Conservation (phyloP, 1,140 invertebrate species). For the Epicauta chinensis region DNA sequence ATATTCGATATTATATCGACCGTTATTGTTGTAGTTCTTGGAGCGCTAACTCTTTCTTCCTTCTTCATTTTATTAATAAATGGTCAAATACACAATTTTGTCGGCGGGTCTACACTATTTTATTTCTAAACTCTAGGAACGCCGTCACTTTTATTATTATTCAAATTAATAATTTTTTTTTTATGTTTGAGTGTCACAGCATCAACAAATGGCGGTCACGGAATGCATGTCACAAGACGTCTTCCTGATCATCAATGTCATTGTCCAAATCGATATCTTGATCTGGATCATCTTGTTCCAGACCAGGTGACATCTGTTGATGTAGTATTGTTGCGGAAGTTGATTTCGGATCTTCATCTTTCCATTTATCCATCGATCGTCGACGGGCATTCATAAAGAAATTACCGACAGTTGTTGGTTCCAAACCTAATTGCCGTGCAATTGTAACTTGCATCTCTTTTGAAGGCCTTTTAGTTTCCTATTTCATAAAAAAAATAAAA, state of each 20-base stretch:
- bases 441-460: conserved; percentile 99
- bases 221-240: conserved; percentile 50
- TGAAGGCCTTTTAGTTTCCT: conserved; percentile 99
- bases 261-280: conserved; percentile 44
- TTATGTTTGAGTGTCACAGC: conserved; percentile 37
- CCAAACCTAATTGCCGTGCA: conserved; percentile 92
- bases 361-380: conserved; percentile 98
- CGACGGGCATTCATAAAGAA: conserved; percentile 99
- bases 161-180: background rate
- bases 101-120: conserved; percentile 33
- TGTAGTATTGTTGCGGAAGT: conserved; percentile 30
- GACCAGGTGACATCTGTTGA: conserved; percentile 44
- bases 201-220: conserved; percentile 42
- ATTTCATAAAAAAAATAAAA: conserved; percentile 35
- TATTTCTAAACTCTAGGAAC: conserved; percentile 27
- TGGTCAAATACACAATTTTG: conserved; percentile 33
- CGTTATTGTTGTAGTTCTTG: background rate
- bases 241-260: conserved; percentile 41
- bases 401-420: conserved; percentile 98
- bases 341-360: conserved; percentile 73
- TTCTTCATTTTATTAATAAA: conserved; percentile 3
- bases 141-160: conserved; percentile 28
- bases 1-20: background rate
- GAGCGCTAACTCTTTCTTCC: background rate
- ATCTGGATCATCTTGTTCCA: conserved; percentile 44